Conservation (phyloP, 1,140 invertebrate species). For the Brachionus koreanus region DNA sequence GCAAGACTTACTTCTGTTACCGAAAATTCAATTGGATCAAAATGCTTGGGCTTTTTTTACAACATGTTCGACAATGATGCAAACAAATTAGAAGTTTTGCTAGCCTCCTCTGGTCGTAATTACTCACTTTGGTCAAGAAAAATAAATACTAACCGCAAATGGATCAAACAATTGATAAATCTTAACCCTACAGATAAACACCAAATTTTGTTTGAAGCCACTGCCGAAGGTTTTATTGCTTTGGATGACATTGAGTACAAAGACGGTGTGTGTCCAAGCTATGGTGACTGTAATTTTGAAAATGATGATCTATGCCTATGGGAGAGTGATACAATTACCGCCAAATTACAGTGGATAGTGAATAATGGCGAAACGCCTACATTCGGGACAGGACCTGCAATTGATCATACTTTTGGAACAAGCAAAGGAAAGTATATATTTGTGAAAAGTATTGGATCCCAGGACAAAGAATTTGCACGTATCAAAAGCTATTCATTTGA, state of each 20-base stretch:
- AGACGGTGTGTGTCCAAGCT: constrained; percentile 45
- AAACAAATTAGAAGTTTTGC: background rate
- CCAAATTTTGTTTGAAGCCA: constrained; percentile 11
- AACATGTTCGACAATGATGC: constrained; percentile 44
- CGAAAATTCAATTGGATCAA: background rate
- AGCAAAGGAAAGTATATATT: constrained; percentile 55
- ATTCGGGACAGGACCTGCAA: constrained; percentile 56
- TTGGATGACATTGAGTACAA: constrained; percentile 47
- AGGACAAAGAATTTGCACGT: constrained; percentile 58
- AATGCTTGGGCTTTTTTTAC: constrained; percentile 40
- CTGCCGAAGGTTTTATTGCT: constrained; percentile 45
- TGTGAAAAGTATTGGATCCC: constrained; percentile 49
- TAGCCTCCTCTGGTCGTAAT: background rate
- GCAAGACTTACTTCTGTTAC: background rate
- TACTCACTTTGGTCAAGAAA: background rate
- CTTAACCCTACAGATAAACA: background rate
- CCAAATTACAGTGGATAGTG: constrained; percentile 53
- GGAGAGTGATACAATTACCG: constrained; percentile 45
- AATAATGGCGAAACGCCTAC: constrained; percentile 48
- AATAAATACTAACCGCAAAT: background rate
- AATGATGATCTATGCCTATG: constrained; percentile 62
- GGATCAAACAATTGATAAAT: background rate
- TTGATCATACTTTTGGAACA: constrained; percentile 63
- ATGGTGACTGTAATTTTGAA: constrained; percentile 53
- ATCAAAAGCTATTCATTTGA: constrained; percentile 53